Evolutionary conservation across 2,797 vertebrate genomes (phyloP).

Genomic region (Labeo calbasu): DNA sequence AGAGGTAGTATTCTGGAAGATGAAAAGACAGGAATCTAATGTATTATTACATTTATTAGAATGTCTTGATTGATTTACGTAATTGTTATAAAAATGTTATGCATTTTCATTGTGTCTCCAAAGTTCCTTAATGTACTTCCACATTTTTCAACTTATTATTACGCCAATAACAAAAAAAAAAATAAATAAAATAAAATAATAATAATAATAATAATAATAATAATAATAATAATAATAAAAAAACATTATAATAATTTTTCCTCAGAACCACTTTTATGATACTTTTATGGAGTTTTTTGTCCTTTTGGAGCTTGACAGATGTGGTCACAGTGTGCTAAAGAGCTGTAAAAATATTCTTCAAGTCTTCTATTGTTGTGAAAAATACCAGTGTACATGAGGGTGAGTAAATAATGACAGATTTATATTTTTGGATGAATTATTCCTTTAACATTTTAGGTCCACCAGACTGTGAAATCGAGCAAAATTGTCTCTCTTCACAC

Average conservation of each 20-base stretch:
- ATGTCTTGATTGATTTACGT: background rate
- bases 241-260: too few relatives aligned
- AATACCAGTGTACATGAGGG: background rate
- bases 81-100: background rate
- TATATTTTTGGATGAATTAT: background rate
- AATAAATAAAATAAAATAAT: too few relatives aligned
- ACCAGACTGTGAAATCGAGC: constrained; percentile 15
- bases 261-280: background rate
- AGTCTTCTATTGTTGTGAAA: too few relatives aligned
- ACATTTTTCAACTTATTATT: background rate
- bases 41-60: background rate
- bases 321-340: background rate
- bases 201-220: too few relatives aligned
- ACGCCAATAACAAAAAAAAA: background rate
- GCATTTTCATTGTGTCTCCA: background rate
- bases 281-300: background rate
- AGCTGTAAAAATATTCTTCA: background rate
- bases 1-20: too few relatives aligned
- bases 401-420: background rate
- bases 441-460: background rate
- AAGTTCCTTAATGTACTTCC: background rate
- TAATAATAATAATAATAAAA: too few relatives aligned
- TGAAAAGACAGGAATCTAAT: too few relatives aligned
- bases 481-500: background rate
- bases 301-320: too few relatives aligned